Percentiles rank a stretch among this genome's conserved stretches.
Evolutionary conservation across 2,113 vertebrate genomes (phyloP).

Genomic region (Tinamus guttatus): DNA sequence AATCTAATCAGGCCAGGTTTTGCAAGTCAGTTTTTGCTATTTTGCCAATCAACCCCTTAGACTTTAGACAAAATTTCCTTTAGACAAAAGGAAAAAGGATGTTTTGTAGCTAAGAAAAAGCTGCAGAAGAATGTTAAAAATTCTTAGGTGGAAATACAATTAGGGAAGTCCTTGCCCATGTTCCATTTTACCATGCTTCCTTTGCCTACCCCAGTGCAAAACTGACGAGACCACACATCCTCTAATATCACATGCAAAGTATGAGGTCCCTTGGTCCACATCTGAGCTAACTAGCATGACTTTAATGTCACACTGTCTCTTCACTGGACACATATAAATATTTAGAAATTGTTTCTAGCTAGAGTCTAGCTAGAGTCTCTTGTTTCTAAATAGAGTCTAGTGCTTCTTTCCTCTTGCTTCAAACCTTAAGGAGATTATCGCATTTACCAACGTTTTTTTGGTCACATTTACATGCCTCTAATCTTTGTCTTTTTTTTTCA

Average conservation of each 20-base stretch:
- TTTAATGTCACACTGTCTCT: not conserved
- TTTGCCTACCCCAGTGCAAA: not conserved
- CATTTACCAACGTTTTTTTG: not conserved
- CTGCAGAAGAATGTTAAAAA: not conserved
- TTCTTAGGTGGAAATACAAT: not conserved
- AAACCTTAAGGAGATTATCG: not conserved
- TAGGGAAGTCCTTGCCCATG: not conserved
- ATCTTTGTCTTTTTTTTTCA: not conserved
- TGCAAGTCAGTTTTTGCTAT: not conserved
- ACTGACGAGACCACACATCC: not conserved
- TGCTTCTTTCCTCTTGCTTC: not conserved
- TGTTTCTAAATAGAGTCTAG: not conserved
- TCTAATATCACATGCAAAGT: not conserved
- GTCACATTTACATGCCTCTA: not conserved
- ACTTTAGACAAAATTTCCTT: not conserved
- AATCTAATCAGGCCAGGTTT: not conserved
- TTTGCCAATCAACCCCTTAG: not conserved
- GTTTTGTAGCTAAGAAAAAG: not conserved
- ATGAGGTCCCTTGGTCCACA: not conserved
- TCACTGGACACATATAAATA: not conserved
- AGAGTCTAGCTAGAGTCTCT: too few relatives aligned
- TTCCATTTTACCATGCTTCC: not conserved
- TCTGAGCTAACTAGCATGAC: not conserved
- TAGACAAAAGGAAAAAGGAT: rapidly evolving
- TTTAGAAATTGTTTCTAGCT: not conserved